A percentile compares a stretch with the other conserved stretches of the same genome.
phyloP scores from a whole-genome alignment of 2,888 invertebrate genomes.

The Napeogenes sylphis region DNA sequence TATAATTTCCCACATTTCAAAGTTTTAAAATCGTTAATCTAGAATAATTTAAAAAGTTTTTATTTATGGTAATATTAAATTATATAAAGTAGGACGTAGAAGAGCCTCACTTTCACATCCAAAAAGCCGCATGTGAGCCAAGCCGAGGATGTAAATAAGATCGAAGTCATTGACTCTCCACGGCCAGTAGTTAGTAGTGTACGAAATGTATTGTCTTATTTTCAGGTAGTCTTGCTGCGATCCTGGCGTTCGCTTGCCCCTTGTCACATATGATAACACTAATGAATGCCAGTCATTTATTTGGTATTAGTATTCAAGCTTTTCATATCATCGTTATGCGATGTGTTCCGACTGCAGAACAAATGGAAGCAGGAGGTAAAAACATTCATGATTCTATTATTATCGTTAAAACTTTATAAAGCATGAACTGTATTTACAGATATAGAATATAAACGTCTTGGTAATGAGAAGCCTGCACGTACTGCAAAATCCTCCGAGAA shows the following conservation, averaged over 20 bases:
- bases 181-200: no score
- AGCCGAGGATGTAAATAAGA: no score
- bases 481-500: constrained; percentile 47
- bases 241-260: constrained; percentile 80
- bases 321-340: constrained; percentile 72
- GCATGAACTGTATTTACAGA: constrained; percentile 45
- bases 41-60: no score
- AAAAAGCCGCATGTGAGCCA: no score
- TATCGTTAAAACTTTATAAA: background rate
- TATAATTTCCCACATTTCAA: no score
- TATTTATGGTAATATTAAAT: no score
- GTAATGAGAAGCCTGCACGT: constrained; percentile 51
- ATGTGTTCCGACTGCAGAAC: constrained; percentile 76
- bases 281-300: constrained; percentile 77
- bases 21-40: no score
- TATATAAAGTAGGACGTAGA: no score
- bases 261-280: constrained; percentile 79
- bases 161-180: no score
- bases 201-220: constrained; percentile 21
- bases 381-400: background rate
- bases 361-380: constrained; percentile 72
- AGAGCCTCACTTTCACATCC: no score
- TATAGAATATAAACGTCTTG: constrained; percentile 71
- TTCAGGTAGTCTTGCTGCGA: constrained; percentile 79
- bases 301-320: constrained; percentile 70